These are phyloP conservation scores for Nannobrachium achirus DNA, from an alignment of 2,113 vertebrate species.

Conservation along the genomic window DNA sequence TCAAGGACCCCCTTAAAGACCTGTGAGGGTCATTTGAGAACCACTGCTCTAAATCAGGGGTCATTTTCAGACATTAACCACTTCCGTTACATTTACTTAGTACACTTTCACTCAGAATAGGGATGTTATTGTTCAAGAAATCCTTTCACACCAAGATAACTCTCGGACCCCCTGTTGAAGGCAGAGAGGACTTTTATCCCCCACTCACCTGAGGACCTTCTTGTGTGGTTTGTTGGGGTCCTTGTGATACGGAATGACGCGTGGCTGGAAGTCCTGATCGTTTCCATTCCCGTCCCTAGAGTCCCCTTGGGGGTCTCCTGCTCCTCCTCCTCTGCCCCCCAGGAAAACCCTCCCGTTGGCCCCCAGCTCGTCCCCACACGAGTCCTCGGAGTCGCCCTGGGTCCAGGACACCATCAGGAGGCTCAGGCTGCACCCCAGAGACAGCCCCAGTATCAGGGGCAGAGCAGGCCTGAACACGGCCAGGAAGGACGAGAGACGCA, in stretches of 20 bases:
- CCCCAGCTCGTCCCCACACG: slow-evolving; percentile 74
- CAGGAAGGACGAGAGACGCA: slow-evolving; percentile 85
- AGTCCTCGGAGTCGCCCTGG: slow-evolving; percentile 82
- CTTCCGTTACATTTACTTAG: no score
- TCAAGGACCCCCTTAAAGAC: no score
- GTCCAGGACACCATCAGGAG: slow-evolving; percentile 93
- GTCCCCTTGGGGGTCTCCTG: slow-evolving; percentile 43
- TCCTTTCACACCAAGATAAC: no score
- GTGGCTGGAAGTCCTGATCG: slow-evolving; percentile 78
- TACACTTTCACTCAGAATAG: no score
- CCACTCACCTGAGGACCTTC: slow-evolving; percentile 91
- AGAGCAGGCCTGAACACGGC: slow-evolving; percentile 88
- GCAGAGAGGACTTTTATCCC: neutral
- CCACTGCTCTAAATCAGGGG: no score
- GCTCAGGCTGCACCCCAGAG: slow-evolving; percentile 93
- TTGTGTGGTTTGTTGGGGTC: slow-evolving; percentile 91
- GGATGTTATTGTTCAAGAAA: no score
- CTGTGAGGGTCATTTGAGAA: no score
- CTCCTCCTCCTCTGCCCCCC: slow-evolving; percentile 35
- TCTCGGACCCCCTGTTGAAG: no score
- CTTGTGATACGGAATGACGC: slow-evolving; percentile 92
- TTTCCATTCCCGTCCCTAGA: slow-evolving; percentile 52
- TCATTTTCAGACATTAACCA: no score
- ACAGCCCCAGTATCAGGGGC: slow-evolving; percentile 92
- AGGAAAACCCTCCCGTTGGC: slow-evolving; percentile 66